Percentiles rank a stretch among this genome's conserved stretches.
Conservation (phyloP, 2,113 vertebrate genomes). For the Oncorhynchus mykiss region DNA sequence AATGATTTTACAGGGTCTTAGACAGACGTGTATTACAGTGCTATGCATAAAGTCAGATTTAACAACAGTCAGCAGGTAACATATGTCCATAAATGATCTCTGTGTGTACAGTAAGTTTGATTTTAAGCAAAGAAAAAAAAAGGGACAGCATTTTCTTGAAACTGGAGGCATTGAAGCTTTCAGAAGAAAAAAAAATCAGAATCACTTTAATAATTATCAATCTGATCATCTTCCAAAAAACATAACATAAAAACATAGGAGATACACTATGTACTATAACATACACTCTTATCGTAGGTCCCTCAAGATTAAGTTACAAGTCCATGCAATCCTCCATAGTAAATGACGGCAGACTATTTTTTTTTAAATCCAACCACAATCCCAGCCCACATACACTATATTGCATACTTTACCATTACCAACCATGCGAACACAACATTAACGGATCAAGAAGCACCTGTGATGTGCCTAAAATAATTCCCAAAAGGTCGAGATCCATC, state of each 20-base stretch:
- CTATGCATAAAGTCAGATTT: neutral
- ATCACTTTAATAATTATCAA: too few species aligned
- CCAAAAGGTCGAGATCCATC: conserved; percentile 17
- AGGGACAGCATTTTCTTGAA: too few species aligned
- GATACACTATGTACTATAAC: neutral
- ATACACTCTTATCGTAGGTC: neutral
- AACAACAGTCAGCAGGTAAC: neutral
- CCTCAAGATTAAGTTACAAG: neutral
- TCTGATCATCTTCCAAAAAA: neutral
- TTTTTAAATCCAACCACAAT: too few species aligned
- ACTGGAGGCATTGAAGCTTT: too few species aligned
- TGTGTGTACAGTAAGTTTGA: neutral
- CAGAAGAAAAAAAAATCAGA: neutral
- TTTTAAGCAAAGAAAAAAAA: neutral
- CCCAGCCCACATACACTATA: too few species aligned
- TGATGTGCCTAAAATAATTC: neutral
- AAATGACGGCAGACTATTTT: too few species aligned
- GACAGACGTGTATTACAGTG: neutral
- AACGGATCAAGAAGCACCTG: conserved; percentile 1
- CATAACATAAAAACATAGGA: neutral
- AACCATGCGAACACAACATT: conserved; percentile 1
- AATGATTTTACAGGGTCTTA: too few species aligned
- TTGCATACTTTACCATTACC: too few species aligned
- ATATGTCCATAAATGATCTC: neutral
- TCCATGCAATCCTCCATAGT: neutral